Evolutionary conservation across 2,888 invertebrate species (phyloP), one percentile per base, ranked within the genome.

Genomic region (Lycophotia porphyrea): DNA sequence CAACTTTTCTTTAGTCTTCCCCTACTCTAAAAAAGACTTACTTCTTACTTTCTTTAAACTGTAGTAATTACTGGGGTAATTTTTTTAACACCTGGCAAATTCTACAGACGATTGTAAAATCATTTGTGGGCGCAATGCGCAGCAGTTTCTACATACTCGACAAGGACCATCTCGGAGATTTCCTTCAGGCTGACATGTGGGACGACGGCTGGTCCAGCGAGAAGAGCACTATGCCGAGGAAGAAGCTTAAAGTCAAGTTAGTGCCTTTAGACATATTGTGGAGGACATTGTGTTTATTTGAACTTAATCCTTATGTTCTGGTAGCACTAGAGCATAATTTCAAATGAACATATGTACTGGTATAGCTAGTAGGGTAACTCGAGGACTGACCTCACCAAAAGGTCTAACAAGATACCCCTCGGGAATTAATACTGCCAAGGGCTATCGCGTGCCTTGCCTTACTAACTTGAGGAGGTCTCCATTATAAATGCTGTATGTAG

Each of bases 91-190:
- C 9, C 18, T 24, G 31, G 31, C 1, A 11, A 24, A 21, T 79
- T 36, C 36, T 3, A 58, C 86, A 97, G 97, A 97, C 96, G 49
- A 96, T 97, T 74, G 96, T 97, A 7, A 97, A 97, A 88, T 92
- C 95, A 0, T 97, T 97, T 75, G 93, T 97, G 74, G 95, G 95
- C 0, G 97, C 97, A 0, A 97, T 97, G 94, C 93, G 97, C 44
- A 96, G 97, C 63, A 96, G 96, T 60, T 97, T 97, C 91, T 97
- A 94, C 91, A 96, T 97, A 34, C 94, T 97, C 52, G 96, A 97
- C 86, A 94, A 94, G 78, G 91, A 92, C 0, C 92, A 92, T 58
- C 81, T 92, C 2, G 90, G 93, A 1, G 95, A 95, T 0, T 92
- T 95, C 60, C 75, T 97, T 18, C 90, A 93, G 15, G 97, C 97